Conservation (phyloP, 2,888 invertebrate species). For the Perdita meconis region DNA sequence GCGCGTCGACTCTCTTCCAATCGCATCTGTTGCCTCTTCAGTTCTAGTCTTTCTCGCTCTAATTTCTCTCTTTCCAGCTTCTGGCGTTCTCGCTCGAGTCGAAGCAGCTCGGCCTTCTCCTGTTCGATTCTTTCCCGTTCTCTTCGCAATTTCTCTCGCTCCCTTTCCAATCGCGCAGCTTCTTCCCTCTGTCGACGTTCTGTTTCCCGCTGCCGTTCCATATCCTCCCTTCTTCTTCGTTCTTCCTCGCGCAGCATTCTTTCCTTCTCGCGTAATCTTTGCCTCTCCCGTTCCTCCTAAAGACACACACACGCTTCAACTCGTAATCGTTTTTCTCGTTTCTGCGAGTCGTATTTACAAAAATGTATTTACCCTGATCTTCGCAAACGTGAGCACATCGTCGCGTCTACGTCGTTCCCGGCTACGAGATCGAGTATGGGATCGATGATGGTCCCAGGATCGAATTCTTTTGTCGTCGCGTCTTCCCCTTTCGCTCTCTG, state of each 20-base stretch:
- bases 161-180: slow-evolving; percentile 91
- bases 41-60: slow-evolving; percentile 92
- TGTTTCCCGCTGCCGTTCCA: slow-evolving; percentile 91
- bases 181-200: slow-evolving; percentile 94
- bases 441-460: slow-evolving; percentile 81
- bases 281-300: slow-evolving; percentile 89
- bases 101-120: slow-evolving; percentile 93
- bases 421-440: slow-evolving; percentile 79
- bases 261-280: slow-evolving; percentile 91
- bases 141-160: slow-evolving; percentile 91
- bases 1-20: slow-evolving; percentile 79
- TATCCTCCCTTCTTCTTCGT: slow-evolving; percentile 91
- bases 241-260: slow-evolving; percentile 92
- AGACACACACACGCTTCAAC: slow-evolving; percentile 10
- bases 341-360: not conserved
- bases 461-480: slow-evolving; percentile 82
- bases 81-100: slow-evolving; percentile 93
- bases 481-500: slow-evolving; percentile 81
- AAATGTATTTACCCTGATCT: slow-evolving; percentile 90
- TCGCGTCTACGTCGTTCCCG: slow-evolving; percentile 86
- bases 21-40: slow-evolving; percentile 91
- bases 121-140: slow-evolving; percentile 95
- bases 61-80: slow-evolving; percentile 90
- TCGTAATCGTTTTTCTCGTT: not conserved
- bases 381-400: slow-evolving; percentile 91